A percentile compares a stretch with the other conserved stretches of the same genome.
These are phyloP conservation scores for Chondrilla cf. caribensis DNA, from an alignment of 37 sponge, comb jelly and placozoan genomes.

Conservation along the genomic window DNA sequence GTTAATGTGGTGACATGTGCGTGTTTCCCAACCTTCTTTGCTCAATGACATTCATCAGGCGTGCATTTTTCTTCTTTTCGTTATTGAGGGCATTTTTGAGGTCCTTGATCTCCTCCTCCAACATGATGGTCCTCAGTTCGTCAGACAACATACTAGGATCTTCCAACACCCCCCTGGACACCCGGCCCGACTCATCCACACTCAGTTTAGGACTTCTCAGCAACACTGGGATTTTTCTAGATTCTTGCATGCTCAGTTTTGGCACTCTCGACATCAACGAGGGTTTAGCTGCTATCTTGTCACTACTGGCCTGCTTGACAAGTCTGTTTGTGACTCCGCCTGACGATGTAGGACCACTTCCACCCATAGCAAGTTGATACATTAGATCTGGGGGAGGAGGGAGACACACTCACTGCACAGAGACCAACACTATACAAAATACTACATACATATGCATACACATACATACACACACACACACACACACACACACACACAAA, in stretches of 20 bases:
- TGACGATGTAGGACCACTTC: background rate
- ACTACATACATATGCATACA: too few species aligned
- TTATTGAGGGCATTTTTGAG: slow-evolving; percentile 39
- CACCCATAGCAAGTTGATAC: slow-evolving; percentile 6
- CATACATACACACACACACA: too few species aligned
- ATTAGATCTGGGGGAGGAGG: background rate
- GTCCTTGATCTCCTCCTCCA: slow-evolving; percentile 49
- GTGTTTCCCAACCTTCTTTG: slow-evolving; percentile 22
- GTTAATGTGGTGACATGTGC: too few species aligned
- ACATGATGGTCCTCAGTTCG: slow-evolving; percentile 22
- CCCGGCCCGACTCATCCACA: background rate
- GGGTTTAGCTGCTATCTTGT: too few species aligned
- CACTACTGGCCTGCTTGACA: too few species aligned
- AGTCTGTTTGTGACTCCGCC: background rate
- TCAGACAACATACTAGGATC: background rate
- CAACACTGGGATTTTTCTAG: background rate
- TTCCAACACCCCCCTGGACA: too few species aligned
- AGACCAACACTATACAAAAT: background rate
- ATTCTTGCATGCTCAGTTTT: too few species aligned
- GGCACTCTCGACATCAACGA: too few species aligned
- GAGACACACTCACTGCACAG: background rate
- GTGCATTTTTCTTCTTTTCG: slow-evolving; percentile 47
- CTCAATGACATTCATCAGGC: slow-evolving; percentile 56
- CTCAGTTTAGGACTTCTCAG: background rate
- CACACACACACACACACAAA: too few species aligned